Evolutionary conservation across 2,113 vertebrate genomes (phyloP).

Genomic region (Dasyurus viverrinus): DNA sequence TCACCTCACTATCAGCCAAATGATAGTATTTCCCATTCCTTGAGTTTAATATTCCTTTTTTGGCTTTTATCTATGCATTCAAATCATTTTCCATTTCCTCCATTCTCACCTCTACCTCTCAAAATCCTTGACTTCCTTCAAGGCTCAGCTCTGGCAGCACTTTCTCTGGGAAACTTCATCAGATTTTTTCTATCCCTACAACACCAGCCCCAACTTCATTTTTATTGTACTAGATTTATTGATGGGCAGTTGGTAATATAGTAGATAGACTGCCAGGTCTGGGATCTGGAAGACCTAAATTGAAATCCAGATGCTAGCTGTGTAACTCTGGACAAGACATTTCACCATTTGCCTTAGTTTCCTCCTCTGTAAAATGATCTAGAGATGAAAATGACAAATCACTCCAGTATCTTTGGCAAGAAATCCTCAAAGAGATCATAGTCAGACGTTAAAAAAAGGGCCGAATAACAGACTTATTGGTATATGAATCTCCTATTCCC

Average conservation of each 20-base stretch:
- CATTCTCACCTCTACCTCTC: too few species aligned
- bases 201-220: not conserved
- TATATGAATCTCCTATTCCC: not conserved
- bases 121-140: too few species aligned
- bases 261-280: too few species aligned
- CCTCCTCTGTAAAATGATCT: not conserved
- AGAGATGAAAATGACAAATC: not conserved
- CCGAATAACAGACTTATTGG: not conserved
- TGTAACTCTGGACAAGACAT: not conserved
- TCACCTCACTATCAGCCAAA: too few species aligned
- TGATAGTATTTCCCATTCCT: too few species aligned
- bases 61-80: too few species aligned
- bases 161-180: too few species aligned
- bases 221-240: not conserved
- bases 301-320: not conserved
- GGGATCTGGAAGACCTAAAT: not conserved
- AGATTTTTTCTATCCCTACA: too few species aligned
- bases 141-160: too few species aligned
- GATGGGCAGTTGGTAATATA: too few species aligned
- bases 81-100: too few species aligned
- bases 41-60: too few species aligned
- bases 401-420: not conserved
- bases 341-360: not conserved
- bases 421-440: not conserved
- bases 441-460: not conserved